A percentile compares a stretch with the other conserved stretches of the same genome.
phyloP scores from a whole-genome alignment of 2,888 invertebrate species.

The Drosophila merina region DNA sequence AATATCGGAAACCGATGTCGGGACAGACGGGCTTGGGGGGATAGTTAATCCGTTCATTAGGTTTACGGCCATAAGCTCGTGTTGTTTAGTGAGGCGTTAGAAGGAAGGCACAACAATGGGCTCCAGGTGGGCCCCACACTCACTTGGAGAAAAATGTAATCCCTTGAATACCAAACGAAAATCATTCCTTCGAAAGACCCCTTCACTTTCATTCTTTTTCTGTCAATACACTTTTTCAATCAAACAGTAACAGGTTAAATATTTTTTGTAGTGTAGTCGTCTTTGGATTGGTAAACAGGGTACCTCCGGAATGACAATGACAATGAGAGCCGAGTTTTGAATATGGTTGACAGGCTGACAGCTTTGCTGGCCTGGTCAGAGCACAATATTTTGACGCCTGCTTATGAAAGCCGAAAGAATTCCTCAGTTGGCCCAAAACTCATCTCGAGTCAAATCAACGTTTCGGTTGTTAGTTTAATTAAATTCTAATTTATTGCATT shows the following conservation, averaged over 20 bases:
- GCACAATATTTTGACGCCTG: slow-evolving; percentile 79
- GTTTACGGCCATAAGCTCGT: slow-evolving; percentile 74
- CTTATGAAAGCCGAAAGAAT: slow-evolving; percentile 64
- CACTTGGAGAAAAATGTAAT: slow-evolving; percentile 5
- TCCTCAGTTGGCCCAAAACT: slow-evolving; percentile 37
- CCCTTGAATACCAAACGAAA: no score
- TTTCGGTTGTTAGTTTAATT: slow-evolving; percentile 65
- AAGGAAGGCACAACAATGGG: slow-evolving; percentile 61
- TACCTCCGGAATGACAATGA: slow-evolving; percentile 46
- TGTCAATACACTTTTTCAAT: no score
- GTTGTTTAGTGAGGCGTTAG: slow-evolving; percentile 76
- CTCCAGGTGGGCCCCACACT: slow-evolving; percentile 27
- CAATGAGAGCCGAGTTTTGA: slow-evolving; percentile 61
- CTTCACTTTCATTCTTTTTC: no score
- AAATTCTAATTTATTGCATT: slow-evolving; percentile 77
- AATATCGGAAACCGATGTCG: slow-evolving; percentile 22
- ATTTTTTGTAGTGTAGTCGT: not conserved
- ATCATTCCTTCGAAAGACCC: no score
- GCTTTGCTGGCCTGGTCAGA: slow-evolving; percentile 46
- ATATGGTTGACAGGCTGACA: slow-evolving; percentile 72
- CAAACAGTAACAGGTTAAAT: no score
- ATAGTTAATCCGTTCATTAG: slow-evolving; percentile 81
- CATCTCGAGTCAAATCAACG: slow-evolving; percentile 41
- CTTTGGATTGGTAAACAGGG: slow-evolving; percentile 11
- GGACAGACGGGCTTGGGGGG: slow-evolving; percentile 48